A percentile compares a stretch with the other conserved stretches of the same genome.
phyloP scores from a whole-genome alignment of 2,797 vertebrate genomes.

The Lepilemur ruficaudatus region DNA sequence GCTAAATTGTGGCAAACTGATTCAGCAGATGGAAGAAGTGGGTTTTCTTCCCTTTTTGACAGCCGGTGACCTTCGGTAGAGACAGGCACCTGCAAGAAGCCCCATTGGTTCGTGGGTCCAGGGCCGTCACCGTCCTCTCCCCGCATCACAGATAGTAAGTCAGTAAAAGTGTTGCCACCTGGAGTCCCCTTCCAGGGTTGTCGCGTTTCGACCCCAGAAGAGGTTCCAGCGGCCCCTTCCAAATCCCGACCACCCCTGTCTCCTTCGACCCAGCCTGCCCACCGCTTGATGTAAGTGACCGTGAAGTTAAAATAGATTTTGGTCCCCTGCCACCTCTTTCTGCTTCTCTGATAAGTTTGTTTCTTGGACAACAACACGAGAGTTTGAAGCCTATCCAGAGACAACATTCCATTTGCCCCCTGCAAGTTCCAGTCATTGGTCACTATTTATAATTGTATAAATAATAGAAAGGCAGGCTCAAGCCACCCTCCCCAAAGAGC shows the following conservation, averaged over 20 bases:
- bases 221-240: too few relatives aligned
- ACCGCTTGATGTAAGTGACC: accelerated
- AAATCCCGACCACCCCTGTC: accelerated
- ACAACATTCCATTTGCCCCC: neutral
- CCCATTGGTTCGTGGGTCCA: accelerated
- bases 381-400: conserved; percentile 41
- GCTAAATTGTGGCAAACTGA: too few relatives aligned
- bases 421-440: conserved; percentile 9
- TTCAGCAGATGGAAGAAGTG: neutral
- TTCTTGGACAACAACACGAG: neutral
- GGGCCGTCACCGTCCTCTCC: neutral
- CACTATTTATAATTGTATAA: conserved; percentile 55
- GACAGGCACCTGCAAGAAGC: neutral
- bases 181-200: accelerated
- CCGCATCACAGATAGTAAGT: neutral
- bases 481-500: neutral
- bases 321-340: neutral
- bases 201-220: neutral
- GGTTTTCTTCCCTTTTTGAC: neutral
- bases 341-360: conserved; percentile 1
- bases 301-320: conserved; percentile 21
- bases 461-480: conserved; percentile 1
- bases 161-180: too few relatives aligned
- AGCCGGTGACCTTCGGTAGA: neutral
- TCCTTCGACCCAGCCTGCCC: neutral